Evolutionary conservation across 2,113 vertebrate genomes (phyloP).

Genomic region (Nerophis ophidion): DNA sequence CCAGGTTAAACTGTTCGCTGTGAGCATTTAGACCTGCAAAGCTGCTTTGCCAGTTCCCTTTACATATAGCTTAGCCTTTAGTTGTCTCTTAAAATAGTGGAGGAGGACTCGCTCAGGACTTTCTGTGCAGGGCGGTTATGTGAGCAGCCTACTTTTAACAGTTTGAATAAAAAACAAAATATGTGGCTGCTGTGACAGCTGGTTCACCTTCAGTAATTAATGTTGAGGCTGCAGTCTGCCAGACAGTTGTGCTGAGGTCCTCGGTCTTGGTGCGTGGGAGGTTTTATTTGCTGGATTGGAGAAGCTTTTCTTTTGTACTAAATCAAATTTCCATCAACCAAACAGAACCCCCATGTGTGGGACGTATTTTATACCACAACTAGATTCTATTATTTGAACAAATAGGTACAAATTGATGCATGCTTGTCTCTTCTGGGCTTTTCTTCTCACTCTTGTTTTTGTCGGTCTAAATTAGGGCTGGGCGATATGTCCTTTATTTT

Average conservation of each 20-base stretch:
- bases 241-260: slow-evolving; percentile 37
- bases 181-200: slow-evolving; percentile 47
- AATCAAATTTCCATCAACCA: slow-evolving; percentile 17
- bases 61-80: slow-evolving; percentile 6
- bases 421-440: slow-evolving; percentile 11
- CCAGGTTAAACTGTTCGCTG: slow-evolving; percentile 51
- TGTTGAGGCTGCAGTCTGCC: slow-evolving; percentile 37
- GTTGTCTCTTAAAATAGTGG: slow-evolving; percentile 9
- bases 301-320: slow-evolving; percentile 21
- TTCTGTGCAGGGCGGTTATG: slow-evolving; percentile 5
- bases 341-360: slow-evolving; percentile 7
- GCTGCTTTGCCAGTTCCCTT: slow-evolving; percentile 30
- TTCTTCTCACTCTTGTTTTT: slow-evolving; percentile 4
- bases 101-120: slow-evolving; percentile 6
- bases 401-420: slow-evolving; percentile 4
- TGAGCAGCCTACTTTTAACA: slow-evolving; percentile 12
- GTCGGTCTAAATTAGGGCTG: slow-evolving; percentile 5
- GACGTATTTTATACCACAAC: slow-evolving; percentile 13
- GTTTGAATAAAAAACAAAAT: slow-evolving; percentile 36
- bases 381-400: slow-evolving; percentile 15
- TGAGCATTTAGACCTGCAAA: slow-evolving; percentile 48
- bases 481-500: too few relatives aligned
- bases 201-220: slow-evolving; percentile 57
- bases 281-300: slow-evolving; percentile 30
- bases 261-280: slow-evolving; percentile 35